Evolutionary conservation across 37 sponge, comb jelly and placozoan genomes (phyloP), one percentile per base, ranked within the genome.

Genomic region (Lycopodina hypogea): DNA sequence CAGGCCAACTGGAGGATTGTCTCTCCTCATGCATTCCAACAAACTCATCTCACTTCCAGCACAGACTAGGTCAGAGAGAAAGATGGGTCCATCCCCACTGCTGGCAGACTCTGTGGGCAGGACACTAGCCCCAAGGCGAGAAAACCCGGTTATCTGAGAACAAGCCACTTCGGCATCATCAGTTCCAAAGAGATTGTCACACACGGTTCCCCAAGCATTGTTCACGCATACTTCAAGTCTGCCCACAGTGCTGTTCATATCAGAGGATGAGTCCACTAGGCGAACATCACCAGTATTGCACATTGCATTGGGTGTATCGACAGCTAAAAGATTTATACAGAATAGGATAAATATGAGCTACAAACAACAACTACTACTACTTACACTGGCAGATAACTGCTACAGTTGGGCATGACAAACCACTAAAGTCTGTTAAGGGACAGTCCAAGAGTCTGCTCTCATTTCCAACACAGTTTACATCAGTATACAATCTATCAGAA

Each of bases 351-450:
- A 4, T 67, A 32, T 3, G 3, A 8, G 7, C 19, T 32, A 67
- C 4, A 8, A 36, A 7, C 3, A 3, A 35, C 6, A 6, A 7
- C 3, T 36, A 18, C 34, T 67, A 9, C 28, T 59, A 59, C 68
- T 36, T 18, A 81, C 82, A 63, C 62, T 81, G 82, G 37, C 82
- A 81, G 21, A 62, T 34, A 72, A 72, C 73, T 61, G 64, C 82
- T 28, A 72, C 37, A 22, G 72, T 72, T 19, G 52, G 11, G 21
- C 63, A 53, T 12, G 52, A 38, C 1, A 48, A 29, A 8, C 65
- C 66, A 12, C 42, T 14, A 48, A 52, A 51, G 2, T 7, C 37
- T 12, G 51, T 14, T 35, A 21, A 35, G 23, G 9, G 12, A 56
- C 84, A 83, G 42, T 76, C 71, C 11, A 76, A 30, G 1, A 83